phyloP scores from a whole-genome alignment of 2,113 vertebrate species.

The Xyliphius kryptos region DNA sequence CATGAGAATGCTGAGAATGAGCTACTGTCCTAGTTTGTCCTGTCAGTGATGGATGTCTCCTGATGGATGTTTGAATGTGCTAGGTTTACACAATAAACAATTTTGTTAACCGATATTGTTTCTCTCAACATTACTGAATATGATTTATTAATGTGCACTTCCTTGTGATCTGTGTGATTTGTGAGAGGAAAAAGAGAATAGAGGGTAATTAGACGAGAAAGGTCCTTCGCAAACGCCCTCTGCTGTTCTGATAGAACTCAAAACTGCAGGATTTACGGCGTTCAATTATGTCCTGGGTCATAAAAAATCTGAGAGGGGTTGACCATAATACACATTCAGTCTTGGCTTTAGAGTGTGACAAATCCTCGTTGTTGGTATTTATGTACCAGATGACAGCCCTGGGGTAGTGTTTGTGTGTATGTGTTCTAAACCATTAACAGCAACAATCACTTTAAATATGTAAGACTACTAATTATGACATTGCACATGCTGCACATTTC shows the following conservation, averaged over 20 bases:
- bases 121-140: no score
- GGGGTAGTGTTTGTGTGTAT: slow-evolving; percentile 24
- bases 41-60: no score
- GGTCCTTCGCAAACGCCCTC: slow-evolving; percentile 30
- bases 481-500: background rate
- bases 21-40: no score
- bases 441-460: background rate
- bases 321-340: slow-evolving; percentile 53
- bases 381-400: slow-evolving; percentile 43
- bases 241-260: slow-evolving; percentile 47
- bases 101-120: no score
- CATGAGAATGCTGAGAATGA: no score
- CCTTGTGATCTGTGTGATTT: no score
- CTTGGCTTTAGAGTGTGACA: slow-evolving; percentile 52
- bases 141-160: no score
- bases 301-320: slow-evolving; percentile 47
- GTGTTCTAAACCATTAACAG: background rate
- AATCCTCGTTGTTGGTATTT: slow-evolving; percentile 58
- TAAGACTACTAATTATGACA: background rate
- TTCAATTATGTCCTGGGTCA: slow-evolving; percentile 45
- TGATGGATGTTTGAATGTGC: no score
- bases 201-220: no score
- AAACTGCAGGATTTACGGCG: slow-evolving; percentile 39
- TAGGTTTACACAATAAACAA: no score
- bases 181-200: no score